These are phyloP conservation scores for Drosophila erecta DNA, from an alignment of 1,140 invertebrate genomes.

Conservation along the genomic window DNA sequence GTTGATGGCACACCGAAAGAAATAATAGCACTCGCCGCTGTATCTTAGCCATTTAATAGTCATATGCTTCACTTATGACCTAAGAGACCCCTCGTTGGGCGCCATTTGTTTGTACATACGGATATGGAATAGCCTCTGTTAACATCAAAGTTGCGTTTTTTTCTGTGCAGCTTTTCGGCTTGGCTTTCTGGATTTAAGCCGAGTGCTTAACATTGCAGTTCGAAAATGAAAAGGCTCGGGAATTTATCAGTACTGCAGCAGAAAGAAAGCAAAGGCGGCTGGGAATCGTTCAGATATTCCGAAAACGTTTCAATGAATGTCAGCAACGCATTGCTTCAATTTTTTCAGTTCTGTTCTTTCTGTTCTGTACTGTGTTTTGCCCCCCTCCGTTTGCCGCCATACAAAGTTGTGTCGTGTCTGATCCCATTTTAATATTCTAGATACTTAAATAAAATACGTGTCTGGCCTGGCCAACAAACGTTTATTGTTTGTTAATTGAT, in stretches of 20 bases:
- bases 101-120: neutral
- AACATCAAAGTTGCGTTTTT: neutral
- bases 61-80: neutral
- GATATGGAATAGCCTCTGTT: too few species aligned
- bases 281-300: conserved; percentile 72
- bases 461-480: conserved; percentile 82
- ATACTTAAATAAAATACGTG: conserved; percentile 84
- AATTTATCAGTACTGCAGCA: conserved; percentile 43
- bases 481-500: conserved; percentile 84
- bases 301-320: conserved; percentile 81
- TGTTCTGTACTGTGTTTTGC: neutral
- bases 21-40: neutral
- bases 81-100: neutral
- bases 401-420: conserved; percentile 69
- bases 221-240: conserved; percentile 36
- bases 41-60: neutral
- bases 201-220: conserved; percentile 52
- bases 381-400: neutral
- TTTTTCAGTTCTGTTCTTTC: conserved; percentile 44
- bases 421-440: conserved; percentile 85
- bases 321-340: conserved; percentile 78
- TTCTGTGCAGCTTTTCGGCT: conserved; percentile 58
- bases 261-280: conserved; percentile 60
- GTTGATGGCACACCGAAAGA: conserved; percentile 42
- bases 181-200: conserved; percentile 33